These are phyloP conservation scores for Trisateles emortualis DNA, from an alignment of 2,888 invertebrate genomes.

Conservation along the genomic window DNA sequence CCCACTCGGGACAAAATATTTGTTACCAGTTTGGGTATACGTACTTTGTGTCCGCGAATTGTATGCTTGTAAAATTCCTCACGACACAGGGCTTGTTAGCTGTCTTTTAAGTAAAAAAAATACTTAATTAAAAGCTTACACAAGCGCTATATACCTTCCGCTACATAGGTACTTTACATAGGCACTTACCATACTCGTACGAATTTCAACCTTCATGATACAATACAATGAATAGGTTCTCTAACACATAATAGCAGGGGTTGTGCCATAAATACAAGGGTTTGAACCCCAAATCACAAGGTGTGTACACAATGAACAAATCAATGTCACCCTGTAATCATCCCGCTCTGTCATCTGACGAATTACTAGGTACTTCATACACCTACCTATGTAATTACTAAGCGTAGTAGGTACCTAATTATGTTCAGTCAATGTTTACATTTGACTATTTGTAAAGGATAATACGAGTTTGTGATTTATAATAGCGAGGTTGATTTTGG, in stretches of 20 bases:
- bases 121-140: too few relatives aligned
- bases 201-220: not conserved
- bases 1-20: too few relatives aligned
- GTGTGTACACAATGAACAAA: constrained; percentile 43
- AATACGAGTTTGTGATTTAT: not conserved
- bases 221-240: constrained; percentile 9
- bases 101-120: too few relatives aligned
- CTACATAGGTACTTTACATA: too few relatives aligned
- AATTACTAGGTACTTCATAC: constrained; percentile 27
- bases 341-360: constrained; percentile 29
- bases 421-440: constrained; percentile 7
- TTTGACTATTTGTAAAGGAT: not conserved
- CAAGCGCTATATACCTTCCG: not conserved
- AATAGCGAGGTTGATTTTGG: not conserved
- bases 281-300: constrained; percentile 39
- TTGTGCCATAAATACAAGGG: constrained; percentile 9
- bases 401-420: constrained; percentile 24
- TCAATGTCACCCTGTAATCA: constrained; percentile 39
- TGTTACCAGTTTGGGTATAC: too few relatives aligned
- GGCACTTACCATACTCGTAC: too few relatives aligned
- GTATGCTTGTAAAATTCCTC: too few relatives aligned
- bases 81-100: too few relatives aligned
- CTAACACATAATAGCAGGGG: constrained; percentile 7
- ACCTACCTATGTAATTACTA: constrained; percentile 30
- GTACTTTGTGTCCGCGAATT: too few relatives aligned